Base-by-base conservation (phyloP, 2,797 vertebrate genomes). In the Melopsittacus undulatus region DNA sequence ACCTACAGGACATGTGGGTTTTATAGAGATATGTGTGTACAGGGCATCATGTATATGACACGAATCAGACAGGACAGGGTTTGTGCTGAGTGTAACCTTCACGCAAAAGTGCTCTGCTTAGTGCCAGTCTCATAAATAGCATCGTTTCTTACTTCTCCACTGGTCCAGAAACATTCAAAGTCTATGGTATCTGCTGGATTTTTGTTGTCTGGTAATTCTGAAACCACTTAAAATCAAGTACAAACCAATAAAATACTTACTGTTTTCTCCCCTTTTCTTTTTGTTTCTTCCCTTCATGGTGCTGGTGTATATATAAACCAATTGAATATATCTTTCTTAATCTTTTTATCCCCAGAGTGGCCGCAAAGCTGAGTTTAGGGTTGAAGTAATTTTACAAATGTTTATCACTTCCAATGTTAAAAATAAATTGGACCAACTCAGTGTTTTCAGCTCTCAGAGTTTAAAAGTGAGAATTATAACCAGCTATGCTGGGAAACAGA, bases 391-490 rank as follows among this genome's bases (percentile, higher is more conserved):
- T 94, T 90, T 80, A 89, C 17, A 92, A 87, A 57, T 11, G 51
- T 87, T 95, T 90, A 63, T 92, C 78, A 57, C 61, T 73, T 64
- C 61, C 52, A 46, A 11, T 52, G 48, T 76, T 66, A 82, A 87
- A 87, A 94, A 82, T 75, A 83, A 95, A 90, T 61, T 72, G 75
- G 68, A 89, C 67, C 32, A 85, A 69, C 52, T 69, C 16, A 2
- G 19, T 83, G 56, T 94, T 92, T 97, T 87, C 68, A 94, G 75
- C 72, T 81, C 26, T 45, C 57, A 10, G 54, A 91, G 68, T 90
- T 95, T 69, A 89, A 90, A 92, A 94, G 81, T 73, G 78, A 87
- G 86, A 94, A 83, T 95, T 95, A 96, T 69, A 95, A 81, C 75
- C n/a, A 59, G 29, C 56, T 83, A 15, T 63, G 79, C 94, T 89